A percentile compares a stretch with the other conserved stretches of the same genome.
phyloP scores from a whole-genome alignment of 2,888 invertebrate genomes.

The Ophraella communa region DNA sequence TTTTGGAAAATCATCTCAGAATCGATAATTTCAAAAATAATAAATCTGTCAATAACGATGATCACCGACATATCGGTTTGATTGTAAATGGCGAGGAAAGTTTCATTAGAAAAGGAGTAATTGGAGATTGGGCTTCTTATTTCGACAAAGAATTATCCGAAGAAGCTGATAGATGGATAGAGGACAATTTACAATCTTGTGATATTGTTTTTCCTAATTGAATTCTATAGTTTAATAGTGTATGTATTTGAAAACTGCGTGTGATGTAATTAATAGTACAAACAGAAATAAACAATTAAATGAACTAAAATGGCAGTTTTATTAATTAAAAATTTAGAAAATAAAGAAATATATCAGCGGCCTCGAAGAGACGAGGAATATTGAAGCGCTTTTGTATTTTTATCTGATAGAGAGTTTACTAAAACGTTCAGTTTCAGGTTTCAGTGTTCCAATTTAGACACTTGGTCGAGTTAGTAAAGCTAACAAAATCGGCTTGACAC shows the following conservation, averaged over 20 bases:
- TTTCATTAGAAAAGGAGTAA: constrained; percentile 74
- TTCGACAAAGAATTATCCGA: constrained; percentile 72
- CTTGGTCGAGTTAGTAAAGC: too few relatives aligned
- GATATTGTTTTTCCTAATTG: constrained; percentile 13
- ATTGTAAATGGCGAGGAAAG: constrained; percentile 65
- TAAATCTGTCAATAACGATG: constrained; percentile 75
- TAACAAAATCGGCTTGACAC: too few relatives aligned
- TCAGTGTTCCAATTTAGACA: too few relatives aligned
- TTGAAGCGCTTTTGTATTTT: too few relatives aligned
- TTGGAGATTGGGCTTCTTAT: constrained; percentile 74
- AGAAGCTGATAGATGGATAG: constrained; percentile 75
- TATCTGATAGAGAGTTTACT: too few relatives aligned
- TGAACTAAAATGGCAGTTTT: too few relatives aligned
- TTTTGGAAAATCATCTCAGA: constrained; percentile 74
- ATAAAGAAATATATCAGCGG: too few relatives aligned
- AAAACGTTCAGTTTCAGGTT: too few relatives aligned
- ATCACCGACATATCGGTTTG: constrained; percentile 69
- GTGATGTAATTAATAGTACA: background rate
- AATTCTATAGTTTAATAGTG: background rate
- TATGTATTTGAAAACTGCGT: background rate
- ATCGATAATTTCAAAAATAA: constrained; percentile 85
- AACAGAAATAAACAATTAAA: too few relatives aligned
- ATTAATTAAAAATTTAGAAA: too few relatives aligned
- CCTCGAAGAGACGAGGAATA: too few relatives aligned
- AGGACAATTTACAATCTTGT: constrained; percentile 63